Evolutionary conservation across 2,888 invertebrate species (phyloP).

Genomic region (Drosophila subquinaria): DNA sequence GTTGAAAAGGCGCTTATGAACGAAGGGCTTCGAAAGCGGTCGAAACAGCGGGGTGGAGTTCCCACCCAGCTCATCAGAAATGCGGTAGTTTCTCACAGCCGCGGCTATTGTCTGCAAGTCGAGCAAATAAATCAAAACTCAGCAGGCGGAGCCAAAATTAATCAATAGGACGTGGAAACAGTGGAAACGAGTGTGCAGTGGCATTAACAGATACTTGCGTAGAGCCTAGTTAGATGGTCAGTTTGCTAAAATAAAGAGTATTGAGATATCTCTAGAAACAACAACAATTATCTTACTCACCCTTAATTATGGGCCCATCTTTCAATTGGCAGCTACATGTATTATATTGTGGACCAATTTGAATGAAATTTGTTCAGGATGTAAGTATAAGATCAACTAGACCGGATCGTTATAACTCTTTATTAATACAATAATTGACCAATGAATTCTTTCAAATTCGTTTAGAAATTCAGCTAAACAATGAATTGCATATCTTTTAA

Average conservation of each 20-base stretch:
- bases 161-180: constrained; percentile 30
- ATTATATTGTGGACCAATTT: too few relatives aligned
- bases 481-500: too few relatives aligned
- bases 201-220: constrained; percentile 49
- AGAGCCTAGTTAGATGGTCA: constrained; percentile 30
- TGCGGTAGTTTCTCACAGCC: constrained; percentile 43
- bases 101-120: constrained; percentile 67
- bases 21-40: constrained; percentile 23
- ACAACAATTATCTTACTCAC: too few relatives aligned
- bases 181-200: constrained; percentile 40
- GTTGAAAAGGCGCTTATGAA: constrained; percentile 57
- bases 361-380: too few relatives aligned
- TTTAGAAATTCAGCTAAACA: too few relatives aligned
- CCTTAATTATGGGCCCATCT: too few relatives aligned
- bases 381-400: too few relatives aligned
- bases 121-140: constrained; percentile 71
- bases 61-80: constrained; percentile 73
- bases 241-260: constrained; percentile 19
- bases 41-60: constrained; percentile 12
- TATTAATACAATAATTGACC: too few relatives aligned
- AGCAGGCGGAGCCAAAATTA: constrained; percentile 29
- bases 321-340: too few relatives aligned
- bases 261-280: too few relatives aligned
- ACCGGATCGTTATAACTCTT: too few relatives aligned
- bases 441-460: too few relatives aligned